Base-by-base conservation (phyloP, 2,113 vertebrate species). In the Calypte anna region DNA sequence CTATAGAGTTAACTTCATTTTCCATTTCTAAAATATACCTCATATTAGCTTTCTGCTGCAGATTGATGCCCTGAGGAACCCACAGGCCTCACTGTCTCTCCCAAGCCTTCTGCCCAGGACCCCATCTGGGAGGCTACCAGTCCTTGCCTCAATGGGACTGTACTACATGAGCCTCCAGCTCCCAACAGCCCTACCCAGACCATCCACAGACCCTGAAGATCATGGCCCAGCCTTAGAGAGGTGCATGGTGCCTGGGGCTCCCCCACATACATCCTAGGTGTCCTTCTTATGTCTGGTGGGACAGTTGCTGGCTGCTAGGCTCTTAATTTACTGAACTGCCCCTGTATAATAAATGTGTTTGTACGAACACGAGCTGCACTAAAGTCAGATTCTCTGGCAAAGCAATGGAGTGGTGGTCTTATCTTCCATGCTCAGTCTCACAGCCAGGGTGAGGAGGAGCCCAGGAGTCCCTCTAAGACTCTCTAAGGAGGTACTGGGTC, bases 391-490 rank as follows among this genome's bases (percentile, higher is more conserved):
- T 68, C 64, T 44, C 20, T 43, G 22, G 31, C 15, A n/a, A 38
- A 61, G 11, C 0, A 0, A 17, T 4, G 22, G 44, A 86, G 19
- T 2, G 3, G 6, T 1, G 3, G 2, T 30, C n/a, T 86, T 8
- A 1, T 24, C 15, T 5, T 30, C 33, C 10, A 15, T 16, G 15
- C 4, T 64, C 30, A 55, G 14, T 38, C 14, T 46, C 38, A 24
- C 23, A 43, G 19, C 4, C 1, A 4, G 33, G 4, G 23, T 59
- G 43, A 68, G 43, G 30, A 61, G 2, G 3, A 10, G 6, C 3
- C 18, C 4, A 10, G 25, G 12, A 54, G 21, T 3, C 10, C 2
- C 0, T 2, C 19, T 10, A 48, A 15, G n/a, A 38, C 0, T 1
- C 40, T 40, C 11, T 40, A 25, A 12, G 7, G 6, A 1, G 23